Evolutionary conservation across 2,888 invertebrate genomes (phyloP), one percentile per base, ranked within the genome.

Genomic region (Acrobeloides nanus): DNA sequence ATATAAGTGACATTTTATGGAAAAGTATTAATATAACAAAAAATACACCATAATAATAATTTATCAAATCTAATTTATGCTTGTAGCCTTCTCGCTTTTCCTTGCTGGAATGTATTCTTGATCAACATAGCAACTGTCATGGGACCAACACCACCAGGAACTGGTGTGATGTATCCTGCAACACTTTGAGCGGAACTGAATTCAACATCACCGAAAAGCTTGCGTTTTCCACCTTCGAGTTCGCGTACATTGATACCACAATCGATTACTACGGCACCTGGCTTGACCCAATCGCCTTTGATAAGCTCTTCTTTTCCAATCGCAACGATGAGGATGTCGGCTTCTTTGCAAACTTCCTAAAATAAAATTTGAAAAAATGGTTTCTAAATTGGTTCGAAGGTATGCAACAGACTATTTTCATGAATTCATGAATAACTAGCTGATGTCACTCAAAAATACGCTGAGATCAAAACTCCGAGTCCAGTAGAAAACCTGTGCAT

Each of bases 231-330:
- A 4, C 47, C 47, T 5, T 38, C 41, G 12, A 48, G 42, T 12
- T 51, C 49, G 21, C 61, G 60, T 12, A 74, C 81, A 78, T 89
- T 93, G 64, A 97, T 97, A 35, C 97, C 97, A 76, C 95, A 97
- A 76, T 97, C 97, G 66, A 99, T 92, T 32, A 97, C 93, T 10
- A 97, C 84, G 15, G 95, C 92, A 4, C 95, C 93, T 0, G 88
- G 87, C 76, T 97, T 97, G 61, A 99, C 84, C 95, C 95, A 95
- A 55, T 85, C 85, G 0, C 70, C 89, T 74, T 86, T 86, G 1
- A 97, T 89, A 79, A 90, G 81, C 76, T 89, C 83, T 1, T 89
- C 80, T 63, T 83, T 82, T 0, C 95, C 95, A 67, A 95, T 88
- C 0, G 84, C 97, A 23, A 92, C 93, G n/a, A 97, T 87, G 42